Evolutionary conservation across 2,888 invertebrate genomes (phyloP), one percentile per base, ranked within the genome.

Genomic region (Aspidapion aeneum): DNA sequence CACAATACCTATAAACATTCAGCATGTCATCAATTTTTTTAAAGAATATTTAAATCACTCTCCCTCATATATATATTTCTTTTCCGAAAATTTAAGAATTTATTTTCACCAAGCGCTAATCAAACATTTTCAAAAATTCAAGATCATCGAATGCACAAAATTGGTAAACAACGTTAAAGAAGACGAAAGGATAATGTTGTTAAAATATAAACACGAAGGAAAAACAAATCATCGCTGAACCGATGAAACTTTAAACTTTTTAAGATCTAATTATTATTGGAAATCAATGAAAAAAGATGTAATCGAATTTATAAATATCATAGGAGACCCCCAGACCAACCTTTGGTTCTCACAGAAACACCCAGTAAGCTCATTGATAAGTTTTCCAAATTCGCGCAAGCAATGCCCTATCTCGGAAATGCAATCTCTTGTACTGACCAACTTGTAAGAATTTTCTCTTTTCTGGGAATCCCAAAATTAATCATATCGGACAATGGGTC

Each of bases 401-500:
- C 60, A n/a, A n/a, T 20, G 9, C 18, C 18, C 2, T 55, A 55
- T 50, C 2, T n/a, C 12, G 55, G 49, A 18, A 59, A 49, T 20
- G 52, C 54, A 57, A 51, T 54, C 16, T 59, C 59, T 16, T 17
- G 17, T 17, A 17, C 2, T 2, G 20, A 59, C 12, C 20, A 49
- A 17, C 17, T 49, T 3, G 54, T 59, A 18, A 17, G 3, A 55
- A 18, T 55, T 20, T 18, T 55, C 5, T 55, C 55, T 5, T 17
- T 55, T 9, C 19, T 55, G 17, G 55, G 55, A 1, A 55, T 19
- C 17, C 55, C 55, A 2, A 9, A 55, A 55, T 2, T 3, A 19
- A 55, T 55, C n/a, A 55, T 57, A 2, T 55, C 60, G 19, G 61
- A 61, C 21, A 61, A 61, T 22, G 61, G 61, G n/a, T 18, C 20